Base-by-base conservation (phyloP, 2,888 invertebrate species). In the Molorchus minor region DNA sequence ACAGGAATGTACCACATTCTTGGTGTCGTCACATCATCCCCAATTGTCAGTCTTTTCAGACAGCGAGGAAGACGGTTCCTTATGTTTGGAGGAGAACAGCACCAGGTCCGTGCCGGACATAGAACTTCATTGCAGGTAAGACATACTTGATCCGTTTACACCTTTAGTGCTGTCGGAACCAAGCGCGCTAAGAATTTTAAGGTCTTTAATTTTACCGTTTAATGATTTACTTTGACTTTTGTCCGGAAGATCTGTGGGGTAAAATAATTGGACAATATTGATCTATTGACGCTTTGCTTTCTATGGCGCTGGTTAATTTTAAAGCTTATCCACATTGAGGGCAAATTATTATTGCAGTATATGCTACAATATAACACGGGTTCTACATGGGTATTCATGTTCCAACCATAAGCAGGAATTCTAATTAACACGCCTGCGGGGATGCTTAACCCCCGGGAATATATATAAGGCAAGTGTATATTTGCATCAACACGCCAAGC, bases 1-100 rank as follows among this genome's bases (percentile, higher is more conserved):
- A 68, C 93, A 93, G 82, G 93, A 93, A 82, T 90, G 93, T 72
- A 92, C 93, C 44, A 92, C 93, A 49, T 86, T 88, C 79, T 81
- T 88, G 59, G 86, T 91, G 58, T 88, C 88, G 69, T 84, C 84
- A 29, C 86, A 89, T 69, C 86, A 87, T 58, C 85, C 85, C 61
- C 87, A 89, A 75, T 84, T 93, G 64, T 91, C 91, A 38, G 86
- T 86, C 10, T 84, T 87, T 68, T 89, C 91, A 30, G 91, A 91
- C 52, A 92, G 92, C 70, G 92, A 93, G 80, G 93, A 93, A 79
- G 87, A 87, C 71, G 85, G 84, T 61, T 86, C 90, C 2, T 77
- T 86, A 41, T 84, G 86, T 76, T 81, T 86, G 65, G 89, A 88
- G 75, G 88, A 89, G 71, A 86, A 84, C 71, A 87, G 88, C 40